phyloP scores from a whole-genome alignment of 2,113 vertebrate genomes.

The Strix uralensis region DNA sequence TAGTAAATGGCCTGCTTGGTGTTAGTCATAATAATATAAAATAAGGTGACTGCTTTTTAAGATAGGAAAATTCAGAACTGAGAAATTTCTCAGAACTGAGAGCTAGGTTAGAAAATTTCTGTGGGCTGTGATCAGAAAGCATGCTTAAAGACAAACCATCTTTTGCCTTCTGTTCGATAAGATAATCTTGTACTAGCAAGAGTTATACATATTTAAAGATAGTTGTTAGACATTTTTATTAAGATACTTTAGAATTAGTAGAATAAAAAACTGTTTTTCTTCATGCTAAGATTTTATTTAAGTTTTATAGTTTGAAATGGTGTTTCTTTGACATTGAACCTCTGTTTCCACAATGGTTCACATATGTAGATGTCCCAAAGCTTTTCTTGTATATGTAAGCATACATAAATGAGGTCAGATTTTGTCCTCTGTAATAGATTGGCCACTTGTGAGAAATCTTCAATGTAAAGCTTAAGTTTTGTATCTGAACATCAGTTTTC shows the following conservation, averaged over 20 bases:
- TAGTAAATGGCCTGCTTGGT: neutral
- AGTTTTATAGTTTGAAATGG: neutral
- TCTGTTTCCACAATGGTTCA: neutral
- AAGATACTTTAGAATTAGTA: neutral
- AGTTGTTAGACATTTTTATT: neutral
- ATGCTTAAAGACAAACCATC: neutral
- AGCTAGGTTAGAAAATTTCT: neutral
- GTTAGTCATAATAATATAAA: neutral
- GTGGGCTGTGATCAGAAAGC: neutral
- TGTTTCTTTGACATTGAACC: neutral
- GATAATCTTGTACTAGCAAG: neutral
- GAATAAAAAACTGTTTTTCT: neutral
- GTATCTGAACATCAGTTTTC: neutral
- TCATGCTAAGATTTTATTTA: neutral
- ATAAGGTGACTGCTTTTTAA: neutral
- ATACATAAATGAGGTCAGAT: fast-evolving
- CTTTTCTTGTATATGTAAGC: neutral
- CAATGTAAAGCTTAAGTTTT: neutral
- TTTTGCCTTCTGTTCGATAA: neutral
- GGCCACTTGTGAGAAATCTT: neutral
- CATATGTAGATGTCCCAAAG: neutral
- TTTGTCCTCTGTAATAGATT: neutral
- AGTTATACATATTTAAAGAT: neutral
- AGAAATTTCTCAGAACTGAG: neutral
- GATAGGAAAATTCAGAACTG: neutral